A percentile compares a stretch with the other conserved stretches of the same genome.
These are phyloP conservation scores for Lepeophtheirus nordmannii DNA, from an alignment of 2,888 invertebrate species.

Conservation along the genomic window DNA sequence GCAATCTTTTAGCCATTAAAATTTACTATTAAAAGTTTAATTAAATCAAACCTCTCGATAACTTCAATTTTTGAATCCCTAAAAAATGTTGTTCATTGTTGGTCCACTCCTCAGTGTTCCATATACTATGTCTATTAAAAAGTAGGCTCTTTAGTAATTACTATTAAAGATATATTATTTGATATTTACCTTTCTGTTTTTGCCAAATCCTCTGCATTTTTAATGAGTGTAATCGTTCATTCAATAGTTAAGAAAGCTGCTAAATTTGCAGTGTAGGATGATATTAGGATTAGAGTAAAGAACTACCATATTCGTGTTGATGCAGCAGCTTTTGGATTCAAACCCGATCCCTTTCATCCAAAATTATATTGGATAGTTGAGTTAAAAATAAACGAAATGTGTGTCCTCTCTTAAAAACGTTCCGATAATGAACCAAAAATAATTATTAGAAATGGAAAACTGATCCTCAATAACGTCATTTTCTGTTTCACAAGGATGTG, in stretches of 20 bases:
- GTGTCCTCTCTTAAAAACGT: conserved; percentile 86
- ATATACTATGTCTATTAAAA: conserved; percentile 57
- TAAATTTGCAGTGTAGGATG: conserved; percentile 93
- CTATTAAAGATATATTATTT: too few relatives aligned
- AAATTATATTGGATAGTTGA: neutral
- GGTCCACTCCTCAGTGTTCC: conserved; percentile 86
- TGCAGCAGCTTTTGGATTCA: conserved; percentile 32
- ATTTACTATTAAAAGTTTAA: conserved; percentile 10
- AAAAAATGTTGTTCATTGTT: conserved; percentile 95
- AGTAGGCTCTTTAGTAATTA: too few relatives aligned
- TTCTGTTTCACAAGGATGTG: conserved; percentile 52
- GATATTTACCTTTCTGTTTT: conserved; percentile 48
- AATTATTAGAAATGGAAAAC: conserved; percentile 89
- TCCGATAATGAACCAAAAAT: conserved; percentile 91
- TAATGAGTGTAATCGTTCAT: conserved; percentile 83
- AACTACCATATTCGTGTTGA: conserved; percentile 44
- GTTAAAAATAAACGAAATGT: neutral
- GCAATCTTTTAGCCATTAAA: too few relatives aligned
- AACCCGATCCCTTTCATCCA: neutral
- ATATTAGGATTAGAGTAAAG: conserved; percentile 43
- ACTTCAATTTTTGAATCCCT: conserved; percentile 39
- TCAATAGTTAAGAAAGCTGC: conserved; percentile 97
- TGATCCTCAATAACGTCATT: conserved; percentile 69
- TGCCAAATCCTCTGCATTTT: conserved; percentile 83
- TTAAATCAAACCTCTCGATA: neutral